Conservation (phyloP, 1,140 invertebrate genomes). For the Drosophila cardini region DNA sequence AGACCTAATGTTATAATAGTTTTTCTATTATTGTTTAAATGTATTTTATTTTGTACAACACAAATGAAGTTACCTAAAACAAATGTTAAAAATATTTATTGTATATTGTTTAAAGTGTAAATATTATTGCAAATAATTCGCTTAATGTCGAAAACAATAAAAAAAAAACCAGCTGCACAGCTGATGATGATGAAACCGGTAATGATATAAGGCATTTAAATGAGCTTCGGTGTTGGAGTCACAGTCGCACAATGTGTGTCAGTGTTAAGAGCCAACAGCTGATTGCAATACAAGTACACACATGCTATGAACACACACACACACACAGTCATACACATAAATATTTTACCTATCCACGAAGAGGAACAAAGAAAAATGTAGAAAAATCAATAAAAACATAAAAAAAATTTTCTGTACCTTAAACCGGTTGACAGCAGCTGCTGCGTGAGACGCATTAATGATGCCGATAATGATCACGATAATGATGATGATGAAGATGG, state of each 20-base stretch:
- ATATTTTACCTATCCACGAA: background rate
- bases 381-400: conserved; percentile 48
- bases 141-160: background rate
- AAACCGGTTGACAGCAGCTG: conserved; percentile 48
- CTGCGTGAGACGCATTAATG: conserved; percentile 39
- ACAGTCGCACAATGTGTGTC: conserved; percentile 42
- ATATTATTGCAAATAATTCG: conserved; percentile 10
- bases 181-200: conserved; percentile 37
- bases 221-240: background rate
- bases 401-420: background rate
- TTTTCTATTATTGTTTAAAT: too few species aligned
- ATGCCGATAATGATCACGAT: conserved; percentile 7
- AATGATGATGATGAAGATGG: conserved; percentile 10
- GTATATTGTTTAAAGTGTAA: conserved; percentile 10
- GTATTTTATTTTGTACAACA: too few species aligned
- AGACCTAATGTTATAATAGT: too few species aligned
- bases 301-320: conserved; percentile 18
- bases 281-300: conserved; percentile 31
- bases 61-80: too few species aligned
- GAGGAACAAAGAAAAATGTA: conserved; percentile 3
- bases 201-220: conserved; percentile 17
- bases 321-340: background rate
- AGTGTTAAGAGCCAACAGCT: conserved; percentile 47
- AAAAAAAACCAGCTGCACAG: conserved; percentile 27
- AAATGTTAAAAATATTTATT: background rate